These are phyloP conservation scores for Gisinianus flammeolus DNA, from an alignment of 2,888 invertebrate species.

Conservation along the genomic window DNA sequence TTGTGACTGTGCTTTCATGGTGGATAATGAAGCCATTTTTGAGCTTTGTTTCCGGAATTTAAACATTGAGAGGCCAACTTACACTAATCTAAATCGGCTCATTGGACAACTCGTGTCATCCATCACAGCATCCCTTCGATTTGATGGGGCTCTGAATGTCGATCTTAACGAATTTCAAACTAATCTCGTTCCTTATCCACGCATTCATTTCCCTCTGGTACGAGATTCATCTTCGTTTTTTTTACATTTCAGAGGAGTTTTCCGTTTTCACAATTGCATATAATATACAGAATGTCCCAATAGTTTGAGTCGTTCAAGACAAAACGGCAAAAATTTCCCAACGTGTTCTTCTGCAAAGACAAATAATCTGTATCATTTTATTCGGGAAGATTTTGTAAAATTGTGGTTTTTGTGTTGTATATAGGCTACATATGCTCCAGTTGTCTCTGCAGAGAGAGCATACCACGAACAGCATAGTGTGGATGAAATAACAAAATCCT, in stretches of 20 bases:
- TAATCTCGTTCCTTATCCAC: conserved; percentile 65
- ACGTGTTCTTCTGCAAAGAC: too few relatives aligned
- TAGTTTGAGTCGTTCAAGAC: too few relatives aligned
- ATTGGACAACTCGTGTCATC: conserved; percentile 94
- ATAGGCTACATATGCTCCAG: conserved; percentile 51
- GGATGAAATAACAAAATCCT: conserved; percentile 79
- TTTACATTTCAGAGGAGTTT: too few relatives aligned
- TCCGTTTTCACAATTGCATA: too few relatives aligned
- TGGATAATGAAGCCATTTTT: conserved; percentile 79
- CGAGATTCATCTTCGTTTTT: too few relatives aligned
- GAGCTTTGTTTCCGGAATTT: conserved; percentile 85
- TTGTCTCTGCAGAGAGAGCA: conserved; percentile 80
- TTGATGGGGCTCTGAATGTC: conserved; percentile 91
- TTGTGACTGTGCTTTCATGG: conserved; percentile 95
- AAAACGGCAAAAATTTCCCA: too few relatives aligned
- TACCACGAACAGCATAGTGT: conserved; percentile 73
- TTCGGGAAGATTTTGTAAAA: too few relatives aligned
- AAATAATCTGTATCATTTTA: too few relatives aligned
- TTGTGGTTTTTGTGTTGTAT: too few relatives aligned
- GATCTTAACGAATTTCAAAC: conserved; percentile 95
- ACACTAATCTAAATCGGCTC: conserved; percentile 93
- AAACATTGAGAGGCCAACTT: conserved; percentile 93
- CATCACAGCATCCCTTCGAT: conserved; percentile 89
- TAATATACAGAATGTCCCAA: too few relatives aligned
- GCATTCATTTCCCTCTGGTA: conserved; percentile 67